Evolutionary conservation across 2,113 vertebrate genomes (phyloP).

Genomic region (Typhlomys cinereus): DNA sequence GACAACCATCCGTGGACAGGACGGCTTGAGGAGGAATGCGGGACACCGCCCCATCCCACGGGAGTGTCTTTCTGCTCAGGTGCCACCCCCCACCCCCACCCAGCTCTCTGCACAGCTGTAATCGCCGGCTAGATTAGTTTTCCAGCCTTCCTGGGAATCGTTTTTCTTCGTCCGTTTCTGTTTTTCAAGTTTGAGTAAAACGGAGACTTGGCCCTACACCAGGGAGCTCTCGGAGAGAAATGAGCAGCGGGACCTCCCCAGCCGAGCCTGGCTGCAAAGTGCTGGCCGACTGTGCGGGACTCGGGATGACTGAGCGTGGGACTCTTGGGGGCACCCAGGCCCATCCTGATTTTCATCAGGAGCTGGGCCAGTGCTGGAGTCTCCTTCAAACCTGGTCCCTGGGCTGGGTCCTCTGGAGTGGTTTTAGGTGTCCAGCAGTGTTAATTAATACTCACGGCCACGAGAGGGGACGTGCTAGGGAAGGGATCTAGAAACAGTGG

Average conservation of each 20-base stretch:
- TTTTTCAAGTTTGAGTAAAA: constrained; percentile 67
- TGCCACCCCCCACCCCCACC: neutral
- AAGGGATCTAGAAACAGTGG: neutral
- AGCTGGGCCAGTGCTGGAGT: neutral
- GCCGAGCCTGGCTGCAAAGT: constrained; percentile 56
- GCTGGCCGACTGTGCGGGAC: constrained; percentile 27
- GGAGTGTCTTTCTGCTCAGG: neutral
- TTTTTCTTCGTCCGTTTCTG: constrained; percentile 63
- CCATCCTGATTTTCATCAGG: neutral
- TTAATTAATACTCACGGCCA: rapidly evolving
- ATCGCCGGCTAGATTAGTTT: constrained; percentile 64
- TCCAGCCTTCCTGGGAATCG: constrained; percentile 60
- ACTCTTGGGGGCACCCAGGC: neutral
- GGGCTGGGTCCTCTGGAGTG: neutral
- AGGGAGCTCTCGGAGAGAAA: constrained; percentile 73
- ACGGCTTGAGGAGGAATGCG: rapidly evolving
- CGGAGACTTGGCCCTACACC: constrained; percentile 65
- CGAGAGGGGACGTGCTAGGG: neutral
- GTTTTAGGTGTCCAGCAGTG: neutral
- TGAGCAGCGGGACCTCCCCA: constrained; percentile 61
- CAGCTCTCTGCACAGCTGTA: neutral
- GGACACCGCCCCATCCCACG: rapidly evolving
- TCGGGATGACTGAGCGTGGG: constrained; percentile 31
- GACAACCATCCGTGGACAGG: rapidly evolving
- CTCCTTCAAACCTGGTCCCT: neutral